Base-by-base conservation (phyloP, 2,888 invertebrate species). In the Hyles lineata region DNA sequence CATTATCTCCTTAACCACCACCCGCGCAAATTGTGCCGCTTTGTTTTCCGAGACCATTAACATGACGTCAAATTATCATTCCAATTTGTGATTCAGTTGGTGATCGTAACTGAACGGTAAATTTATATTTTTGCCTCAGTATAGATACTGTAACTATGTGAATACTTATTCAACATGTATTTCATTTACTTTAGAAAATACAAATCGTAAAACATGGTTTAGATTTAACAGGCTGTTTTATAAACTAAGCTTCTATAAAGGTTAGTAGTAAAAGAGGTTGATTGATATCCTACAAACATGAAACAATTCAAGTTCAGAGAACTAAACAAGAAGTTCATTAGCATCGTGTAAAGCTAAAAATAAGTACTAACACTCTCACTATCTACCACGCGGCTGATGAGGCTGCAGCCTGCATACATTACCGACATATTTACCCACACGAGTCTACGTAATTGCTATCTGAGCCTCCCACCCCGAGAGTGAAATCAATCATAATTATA, bases 401-500 rank as follows among this genome's bases (percentile, higher is more conserved):
- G 21, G 43, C 61, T 29, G 32, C 32, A 61, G 61, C 63, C 21
- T 50, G 25, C 50, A 50, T 67, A 25, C 23, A 50, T 67, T 67
- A 67, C 63, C 23, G 50, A 67, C 63, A 63, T 67, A 67, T 67
- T 67, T 67, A 67, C 67, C 23, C 50, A 50, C 67, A 50, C 50
- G 23, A 67, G 11, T 11, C 35, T 63, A 63, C 63, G 50, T 67
- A 67, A 67, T 67, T 50, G 17, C 50, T 50, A 50, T 67, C 50
- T 62, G 21, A 67, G 23, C 23, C 50, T n/a, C 63, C 11, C 35
- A 32, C 63, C 11, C 67, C 67, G 59, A 58, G 73, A 70, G 76
- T 76, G 76, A 78, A 79, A 79, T 76, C 79, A 75, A 76, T 77
- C 73, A 75, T 70, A 55, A 63, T 55, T 55, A 55, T 67, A 67